These are phyloP conservation scores for Cryptocephalus primarius DNA, from an alignment of 2,888 invertebrate species.

Conservation along the genomic window DNA sequence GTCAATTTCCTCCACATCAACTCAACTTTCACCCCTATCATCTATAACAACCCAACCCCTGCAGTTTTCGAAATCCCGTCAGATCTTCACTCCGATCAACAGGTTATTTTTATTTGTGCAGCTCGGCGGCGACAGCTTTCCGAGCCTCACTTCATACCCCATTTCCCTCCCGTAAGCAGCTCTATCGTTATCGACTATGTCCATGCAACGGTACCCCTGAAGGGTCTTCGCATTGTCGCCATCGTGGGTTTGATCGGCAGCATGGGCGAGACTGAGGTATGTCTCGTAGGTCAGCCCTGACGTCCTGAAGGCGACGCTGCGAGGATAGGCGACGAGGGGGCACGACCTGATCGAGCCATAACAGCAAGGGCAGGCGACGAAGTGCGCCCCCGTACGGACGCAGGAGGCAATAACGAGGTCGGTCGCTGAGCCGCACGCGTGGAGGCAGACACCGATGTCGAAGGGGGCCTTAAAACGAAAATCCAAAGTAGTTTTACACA, in stretches of 20 bases:
- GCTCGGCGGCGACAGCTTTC: slow-evolving; percentile 63
- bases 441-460: slow-evolving; percentile 78
- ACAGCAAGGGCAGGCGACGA: slow-evolving; percentile 89
- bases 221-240: slow-evolving; percentile 54
- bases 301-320: slow-evolving; percentile 52
- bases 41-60: too few species aligned
- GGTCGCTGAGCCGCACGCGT: slow-evolving; percentile 91
- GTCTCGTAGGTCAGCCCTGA: slow-evolving; percentile 13
- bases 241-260: slow-evolving; percentile 85
- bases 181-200: slow-evolving; percentile 78
- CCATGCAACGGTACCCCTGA: slow-evolving; percentile 80
- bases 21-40: too few species aligned
- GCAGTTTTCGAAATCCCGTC: too few species aligned
- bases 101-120: slow-evolving; percentile 92
- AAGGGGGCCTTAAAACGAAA: slow-evolving; percentile 46
- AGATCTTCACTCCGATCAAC: slow-evolving; percentile 48
- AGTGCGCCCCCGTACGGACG: too few species aligned
- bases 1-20: too few species aligned
- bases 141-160: slow-evolving; percentile 65
- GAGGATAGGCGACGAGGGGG: slow-evolving; percentile 70
- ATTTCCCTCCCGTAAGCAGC: slow-evolving; percentile 60
- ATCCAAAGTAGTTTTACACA: too few species aligned
- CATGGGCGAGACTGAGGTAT: slow-evolving; percentile 74
- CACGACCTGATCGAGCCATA: slow-evolving; percentile 81
- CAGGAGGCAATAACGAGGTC: slow-evolving; percentile 71